Percentiles rank a stretch among this genome's conserved stretches.
These are phyloP conservation scores for Tachypleus tridentatus DNA, from an alignment of 1,140 invertebrate genomes.

Conservation along the genomic window DNA sequence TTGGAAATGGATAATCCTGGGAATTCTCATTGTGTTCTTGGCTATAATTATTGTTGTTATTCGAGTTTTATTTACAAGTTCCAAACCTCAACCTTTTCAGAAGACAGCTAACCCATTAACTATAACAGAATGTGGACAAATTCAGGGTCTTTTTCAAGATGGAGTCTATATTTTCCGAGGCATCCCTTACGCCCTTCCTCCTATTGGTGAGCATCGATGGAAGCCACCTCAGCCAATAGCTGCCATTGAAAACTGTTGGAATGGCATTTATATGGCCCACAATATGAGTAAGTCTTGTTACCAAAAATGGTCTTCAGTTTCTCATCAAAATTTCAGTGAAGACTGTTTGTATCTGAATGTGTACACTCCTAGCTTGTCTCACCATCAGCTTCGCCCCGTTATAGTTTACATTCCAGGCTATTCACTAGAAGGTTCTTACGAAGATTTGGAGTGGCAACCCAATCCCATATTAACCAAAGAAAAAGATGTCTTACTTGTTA, in stretches of 20 bases:
- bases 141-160: constrained; percentile 40
- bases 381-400: constrained; percentile 58
- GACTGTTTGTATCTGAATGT: constrained; percentile 70
- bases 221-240: constrained; percentile 50
- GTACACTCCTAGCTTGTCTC: constrained; percentile 35
- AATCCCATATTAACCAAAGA: constrained; percentile 50
- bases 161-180: constrained; percentile 65
- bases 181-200: constrained; percentile 72
- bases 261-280: constrained; percentile 53
- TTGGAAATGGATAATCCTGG: too few species aligned
- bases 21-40: too few species aligned
- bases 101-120: constrained; percentile 5
- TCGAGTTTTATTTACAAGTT: too few species aligned
- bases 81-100: too few species aligned
- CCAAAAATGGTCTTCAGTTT: constrained; percentile 45
- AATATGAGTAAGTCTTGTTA: constrained; percentile 18
- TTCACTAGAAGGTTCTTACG: constrained; percentile 5
- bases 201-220: constrained; percentile 52
- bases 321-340: constrained; percentile 40
- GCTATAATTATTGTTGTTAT: too few species aligned
- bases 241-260: constrained; percentile 65
- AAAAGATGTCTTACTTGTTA: constrained; percentile 66
- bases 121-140: constrained; percentile 13
- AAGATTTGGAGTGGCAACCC: constrained; percentile 26
- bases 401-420: constrained; percentile 61